These are phyloP conservation scores for Adineta ricciae DNA, from an alignment of 2,888 invertebrate species.

Conservation along the genomic window DNA sequence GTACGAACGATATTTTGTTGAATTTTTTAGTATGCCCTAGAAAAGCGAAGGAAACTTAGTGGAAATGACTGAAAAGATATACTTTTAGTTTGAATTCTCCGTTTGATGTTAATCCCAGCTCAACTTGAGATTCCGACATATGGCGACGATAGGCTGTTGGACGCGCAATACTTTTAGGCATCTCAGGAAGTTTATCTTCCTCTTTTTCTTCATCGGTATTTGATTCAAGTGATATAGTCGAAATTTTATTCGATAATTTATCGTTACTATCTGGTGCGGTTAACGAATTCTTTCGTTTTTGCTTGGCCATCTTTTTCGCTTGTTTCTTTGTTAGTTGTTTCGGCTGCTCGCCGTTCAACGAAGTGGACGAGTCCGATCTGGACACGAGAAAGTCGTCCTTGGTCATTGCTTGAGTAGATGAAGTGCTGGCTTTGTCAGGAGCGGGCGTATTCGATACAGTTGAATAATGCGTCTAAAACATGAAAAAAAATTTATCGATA, in stretches of 20 bases:
- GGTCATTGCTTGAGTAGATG: no score
- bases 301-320: not conserved
- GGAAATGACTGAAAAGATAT: no score
- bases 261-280: not conserved
- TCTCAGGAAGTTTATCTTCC: not conserved
- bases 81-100: constrained; percentile 12
- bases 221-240: not conserved
- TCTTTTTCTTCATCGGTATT: not conserved
- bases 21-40: constrained; percentile 2
- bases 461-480: not conserved
- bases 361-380: not conserved
- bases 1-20: not conserved
- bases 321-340: not conserved
- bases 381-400: not conserved
- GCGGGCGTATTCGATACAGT: not conserved
- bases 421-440: not conserved
- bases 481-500: not conserved
- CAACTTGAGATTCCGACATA: not conserved
- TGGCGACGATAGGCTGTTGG: not conserved
- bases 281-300: not conserved
- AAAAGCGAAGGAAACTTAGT: not conserved
- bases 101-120: not conserved
- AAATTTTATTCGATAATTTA: not conserved
- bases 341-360: not conserved
- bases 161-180: not conserved